Evolutionary conservation across 2,113 vertebrate species (phyloP).

Genomic region (Heteronetta atricapilla): DNA sequence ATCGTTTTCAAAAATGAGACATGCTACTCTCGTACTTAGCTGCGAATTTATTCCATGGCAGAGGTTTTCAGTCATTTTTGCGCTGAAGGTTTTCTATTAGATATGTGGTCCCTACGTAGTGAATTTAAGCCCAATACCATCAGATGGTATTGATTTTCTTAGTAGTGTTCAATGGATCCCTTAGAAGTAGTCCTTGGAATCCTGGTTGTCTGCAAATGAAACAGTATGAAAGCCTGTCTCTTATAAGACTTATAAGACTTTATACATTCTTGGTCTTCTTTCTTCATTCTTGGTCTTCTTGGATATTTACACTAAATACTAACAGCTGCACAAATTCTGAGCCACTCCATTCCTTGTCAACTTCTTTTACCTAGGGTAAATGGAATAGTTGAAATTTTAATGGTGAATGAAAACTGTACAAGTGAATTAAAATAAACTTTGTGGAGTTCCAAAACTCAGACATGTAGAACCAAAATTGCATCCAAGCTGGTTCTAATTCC

Average conservation of each 20-base stretch:
- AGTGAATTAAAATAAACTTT: background rate
- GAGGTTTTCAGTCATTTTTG: background rate
- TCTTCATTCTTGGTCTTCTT: background rate
- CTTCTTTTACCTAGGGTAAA: background rate
- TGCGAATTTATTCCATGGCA: background rate
- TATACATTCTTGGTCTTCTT: background rate
- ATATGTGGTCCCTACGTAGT: background rate
- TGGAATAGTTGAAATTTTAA: background rate
- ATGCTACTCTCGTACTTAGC: background rate
- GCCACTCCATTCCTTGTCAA: background rate
- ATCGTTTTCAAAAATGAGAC: background rate
- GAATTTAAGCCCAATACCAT: background rate
- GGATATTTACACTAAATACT: background rate
- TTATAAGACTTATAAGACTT: background rate
- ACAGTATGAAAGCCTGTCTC: background rate
- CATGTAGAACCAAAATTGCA: background rate
- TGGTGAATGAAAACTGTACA: background rate
- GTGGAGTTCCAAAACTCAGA: background rate
- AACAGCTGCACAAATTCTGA: background rate
- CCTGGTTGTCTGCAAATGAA: background rate
- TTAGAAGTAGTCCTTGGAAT: background rate
- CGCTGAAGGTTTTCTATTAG: background rate
- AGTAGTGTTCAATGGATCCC: background rate
- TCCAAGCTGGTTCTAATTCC: background rate
- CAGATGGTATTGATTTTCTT: background rate